Evolutionary conservation across 2,888 invertebrate species (phyloP).

Genomic region (Drosophila recens): DNA sequence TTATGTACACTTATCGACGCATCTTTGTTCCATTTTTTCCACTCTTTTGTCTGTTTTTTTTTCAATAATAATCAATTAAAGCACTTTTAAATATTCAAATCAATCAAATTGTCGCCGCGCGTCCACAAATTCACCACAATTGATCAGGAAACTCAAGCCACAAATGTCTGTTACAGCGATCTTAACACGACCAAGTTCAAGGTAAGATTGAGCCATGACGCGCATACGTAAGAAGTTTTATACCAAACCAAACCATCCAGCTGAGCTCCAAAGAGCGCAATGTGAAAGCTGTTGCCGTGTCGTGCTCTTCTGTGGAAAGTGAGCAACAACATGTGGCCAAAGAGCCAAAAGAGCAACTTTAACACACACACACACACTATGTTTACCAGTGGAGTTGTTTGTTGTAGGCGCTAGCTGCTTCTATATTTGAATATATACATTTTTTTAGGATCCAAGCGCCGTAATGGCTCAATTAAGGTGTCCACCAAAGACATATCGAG

Average conservation of each 20-base stretch:
- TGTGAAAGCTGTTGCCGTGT: conserved; percentile 63
- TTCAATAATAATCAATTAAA: conserved; percentile 30
- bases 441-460: conserved; percentile 40
- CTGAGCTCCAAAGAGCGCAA: conserved; percentile 59
- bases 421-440: conserved; percentile 8
- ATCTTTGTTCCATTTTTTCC: conserved; percentile 74
- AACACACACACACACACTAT: background rate
- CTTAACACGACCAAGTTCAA: conserved; percentile 84
- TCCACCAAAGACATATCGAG: conserved; percentile 48
- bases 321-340: conserved; percentile 43
- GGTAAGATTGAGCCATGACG: conserved; percentile 85
- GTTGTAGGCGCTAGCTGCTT: conserved; percentile 13
- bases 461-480: conserved; percentile 68
- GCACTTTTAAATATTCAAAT: conserved; percentile 45
- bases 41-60: conserved; percentile 1
- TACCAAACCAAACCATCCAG: conserved; percentile 67
- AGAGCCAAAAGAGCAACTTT: conserved; percentile 53
- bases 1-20: conserved; percentile 74
- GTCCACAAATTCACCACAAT: conserved; percentile 8
- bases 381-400: background rate
- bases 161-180: conserved; percentile 49
- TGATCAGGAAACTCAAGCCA: conserved; percentile 4
- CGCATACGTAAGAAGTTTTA: conserved; percentile 85
- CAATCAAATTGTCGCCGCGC: conserved; percentile 31
- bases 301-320: conserved; percentile 69